Conservation (phyloP, 2,888 invertebrate genomes). For the Volucella bombylans region DNA sequence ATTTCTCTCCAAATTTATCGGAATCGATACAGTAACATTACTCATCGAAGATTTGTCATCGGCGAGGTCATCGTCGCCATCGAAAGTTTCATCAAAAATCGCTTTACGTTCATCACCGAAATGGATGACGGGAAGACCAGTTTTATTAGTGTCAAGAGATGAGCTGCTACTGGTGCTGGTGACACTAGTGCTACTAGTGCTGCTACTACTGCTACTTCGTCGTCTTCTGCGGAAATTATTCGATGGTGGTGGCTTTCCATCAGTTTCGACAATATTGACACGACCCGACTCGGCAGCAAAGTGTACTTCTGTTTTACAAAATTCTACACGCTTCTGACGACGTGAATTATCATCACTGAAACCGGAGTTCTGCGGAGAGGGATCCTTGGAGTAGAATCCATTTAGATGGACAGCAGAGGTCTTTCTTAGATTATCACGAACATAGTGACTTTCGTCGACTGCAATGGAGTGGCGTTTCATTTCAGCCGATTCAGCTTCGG, state of each 20-base stretch:
- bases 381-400: slow-evolving; percentile 75
- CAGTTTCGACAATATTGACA: slow-evolving; percentile 93
- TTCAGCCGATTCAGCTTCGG: slow-evolving; percentile 72
- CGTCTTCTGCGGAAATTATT: slow-evolving; percentile 89
- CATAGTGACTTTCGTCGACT: slow-evolving; percentile 84
- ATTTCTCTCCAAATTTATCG: slow-evolving; percentile 77
- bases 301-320: slow-evolving; percentile 94
- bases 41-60: slow-evolving; percentile 63
- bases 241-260: slow-evolving; percentile 93
- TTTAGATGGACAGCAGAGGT: slow-evolving; percentile 81
- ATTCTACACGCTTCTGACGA: slow-evolving; percentile 88
- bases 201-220: slow-evolving; percentile 83
- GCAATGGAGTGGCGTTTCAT: slow-evolving; percentile 85
- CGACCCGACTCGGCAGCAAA: slow-evolving; percentile 93
- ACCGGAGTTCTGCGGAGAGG: slow-evolving; percentile 56
- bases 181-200: slow-evolving; percentile 68
- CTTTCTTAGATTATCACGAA: slow-evolving; percentile 80
- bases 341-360: slow-evolving; percentile 75
- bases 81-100: slow-evolving; percentile 25
- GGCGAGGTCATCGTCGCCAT: slow-evolving; percentile 42
- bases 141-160: slow-evolving; percentile 78
- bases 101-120: slow-evolving; percentile 84
- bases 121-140: slow-evolving; percentile 85
- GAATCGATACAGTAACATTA: slow-evolving; percentile 79
- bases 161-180: slow-evolving; percentile 72